These are phyloP conservation scores for Antedon mediterranea DNA, from an alignment of 53 echinoderm and acorn worm genomes.

Conservation along the genomic window DNA sequence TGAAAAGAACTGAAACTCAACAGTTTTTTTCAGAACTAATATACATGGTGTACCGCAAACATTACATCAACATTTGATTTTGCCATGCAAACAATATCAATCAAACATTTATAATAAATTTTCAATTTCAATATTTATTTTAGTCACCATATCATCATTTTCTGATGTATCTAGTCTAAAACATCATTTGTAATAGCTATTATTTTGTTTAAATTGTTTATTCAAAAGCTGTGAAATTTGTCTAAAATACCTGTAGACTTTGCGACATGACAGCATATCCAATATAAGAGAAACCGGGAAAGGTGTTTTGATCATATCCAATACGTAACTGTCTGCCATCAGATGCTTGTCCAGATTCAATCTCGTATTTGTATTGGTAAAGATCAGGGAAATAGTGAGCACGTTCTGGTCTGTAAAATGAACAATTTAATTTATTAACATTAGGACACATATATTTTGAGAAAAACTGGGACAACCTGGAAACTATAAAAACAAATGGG, in stretches of 20 bases:
- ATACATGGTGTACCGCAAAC: too few species aligned
- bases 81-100: too few species aligned
- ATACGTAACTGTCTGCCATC: constrained; percentile 55
- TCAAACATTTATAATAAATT: too few species aligned
- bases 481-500: background rate
- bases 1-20: too few species aligned
- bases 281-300: constrained; percentile 82
- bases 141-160: too few species aligned
- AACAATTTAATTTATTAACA: background rate
- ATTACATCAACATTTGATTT: too few species aligned
- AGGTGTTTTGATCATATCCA: constrained; percentile 47
- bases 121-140: too few species aligned
- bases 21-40: too few species aligned
- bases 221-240: too few species aligned
- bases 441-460: background rate
- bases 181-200: too few species aligned
- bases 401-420: constrained; percentile 38
- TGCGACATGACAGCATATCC: constrained; percentile 87
- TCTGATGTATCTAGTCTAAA: too few species aligned
- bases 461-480: background rate
- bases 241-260: constrained; percentile 49
- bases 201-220: too few species aligned
- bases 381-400: constrained; percentile 70
- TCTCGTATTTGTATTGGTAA: constrained; percentile 79
- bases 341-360: constrained; percentile 60